phyloP scores from a whole-genome alignment of 2,113 vertebrate genomes.

The Ptilorrhoa leucosticta region DNA sequence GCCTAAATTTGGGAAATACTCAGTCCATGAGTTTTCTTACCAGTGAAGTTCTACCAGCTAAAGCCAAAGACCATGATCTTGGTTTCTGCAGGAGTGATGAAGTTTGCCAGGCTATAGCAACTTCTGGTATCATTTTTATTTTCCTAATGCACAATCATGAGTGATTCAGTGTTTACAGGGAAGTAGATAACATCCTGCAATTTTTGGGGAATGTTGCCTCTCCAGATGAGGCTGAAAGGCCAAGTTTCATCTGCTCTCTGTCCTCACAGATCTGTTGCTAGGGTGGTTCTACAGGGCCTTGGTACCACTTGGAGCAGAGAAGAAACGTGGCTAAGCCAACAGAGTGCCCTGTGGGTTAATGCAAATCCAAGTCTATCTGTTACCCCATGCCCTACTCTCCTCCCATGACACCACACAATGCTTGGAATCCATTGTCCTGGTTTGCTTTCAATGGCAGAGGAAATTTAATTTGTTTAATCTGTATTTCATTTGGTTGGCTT shows the following conservation, averaged over 20 bases:
- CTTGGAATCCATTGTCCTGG: background rate
- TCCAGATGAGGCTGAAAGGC: background rate
- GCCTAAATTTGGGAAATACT: background rate
- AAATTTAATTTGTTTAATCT: constrained; percentile 13
- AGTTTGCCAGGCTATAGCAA: background rate
- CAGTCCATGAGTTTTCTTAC: background rate
- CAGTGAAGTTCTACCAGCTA: background rate
- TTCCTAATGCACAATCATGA: background rate
- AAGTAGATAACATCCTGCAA: background rate
- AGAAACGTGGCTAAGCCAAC: background rate
- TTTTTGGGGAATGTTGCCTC: background rate
- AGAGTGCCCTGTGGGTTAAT: background rate
- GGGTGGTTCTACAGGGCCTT: background rate
- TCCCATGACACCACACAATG: rapidly evolving
- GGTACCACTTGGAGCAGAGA: too few relatives aligned
- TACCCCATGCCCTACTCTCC: rapidly evolving
- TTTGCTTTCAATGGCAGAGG: background rate
- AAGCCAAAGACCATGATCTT: background rate
- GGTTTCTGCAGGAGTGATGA: background rate
- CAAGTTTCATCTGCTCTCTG: background rate
- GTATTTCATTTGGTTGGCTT: constrained; percentile 9
- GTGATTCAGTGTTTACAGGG: background rate
- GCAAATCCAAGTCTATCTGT: background rate
- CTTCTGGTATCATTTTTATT: background rate
- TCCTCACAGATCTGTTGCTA: background rate